Evolutionary conservation across 2,113 vertebrate species (phyloP), one percentile per base, ranked within the genome.

Genomic region (Campylorhamphus procurvoides): DNA sequence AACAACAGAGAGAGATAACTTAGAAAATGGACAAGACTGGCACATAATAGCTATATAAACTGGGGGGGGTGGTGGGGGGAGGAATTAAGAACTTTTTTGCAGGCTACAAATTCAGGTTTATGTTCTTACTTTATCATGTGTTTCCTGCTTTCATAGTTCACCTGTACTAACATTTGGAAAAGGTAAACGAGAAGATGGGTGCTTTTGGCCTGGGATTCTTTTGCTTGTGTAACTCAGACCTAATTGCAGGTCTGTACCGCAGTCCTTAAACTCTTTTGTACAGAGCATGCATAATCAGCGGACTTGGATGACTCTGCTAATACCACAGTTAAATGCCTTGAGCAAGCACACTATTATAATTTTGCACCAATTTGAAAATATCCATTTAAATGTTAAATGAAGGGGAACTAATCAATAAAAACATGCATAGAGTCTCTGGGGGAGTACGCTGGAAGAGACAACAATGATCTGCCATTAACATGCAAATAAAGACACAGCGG

Each of bases 391-490:
- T 95, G 95, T 96, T 96, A 92, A 97, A 95, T 97, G 94, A 97
- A 96, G 94, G 96, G 96, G 75, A 96, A 97, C 94, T 95, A 97
- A 97, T 97, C 95, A 94, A 97, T 96, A 96, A 96, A 96, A 97
- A 94, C 68, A 80, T 77, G 94, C 77, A 72, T 42, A 47, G 37
- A 84, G 53, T 94, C 95, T 96, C 96, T 20, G 69, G 84, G 96
- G 96, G 90, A 81, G 94, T 89, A 87, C 79, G 82, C n/a, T 90
- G 91, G 85, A 89, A 91, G 78, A 74, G 29, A 50, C 52, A 84
- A 94, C 46, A 79, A 76, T 95, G 85, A 91, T 84, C 92, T 91
- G 95, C 62, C 71, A 93, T 96, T 95, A 94, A 88, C 93, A 81
- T 96, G 96, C 91, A 87, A 93, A 91, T 88, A 95, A 91, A 97